These are phyloP conservation scores for Stichopus chloronotus DNA, from an alignment of 35 echinoderm and acorn worm species.

Conservation along the genomic window DNA sequence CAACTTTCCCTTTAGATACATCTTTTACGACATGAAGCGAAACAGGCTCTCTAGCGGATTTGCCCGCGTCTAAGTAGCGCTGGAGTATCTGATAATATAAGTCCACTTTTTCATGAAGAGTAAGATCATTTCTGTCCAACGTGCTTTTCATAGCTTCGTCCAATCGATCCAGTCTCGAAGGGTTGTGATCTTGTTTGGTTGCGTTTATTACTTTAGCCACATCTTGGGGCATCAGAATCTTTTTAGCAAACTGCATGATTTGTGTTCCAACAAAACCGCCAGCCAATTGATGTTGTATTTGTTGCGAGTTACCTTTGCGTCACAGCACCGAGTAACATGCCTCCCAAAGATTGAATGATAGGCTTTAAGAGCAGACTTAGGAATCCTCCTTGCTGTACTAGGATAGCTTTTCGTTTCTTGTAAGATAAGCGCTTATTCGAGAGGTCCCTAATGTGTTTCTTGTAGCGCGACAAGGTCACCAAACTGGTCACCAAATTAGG, in stretches of 20 bases:
- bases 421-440: neutral
- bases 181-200: neutral
- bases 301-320: neutral
- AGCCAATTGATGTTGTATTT: neutral
- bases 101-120: conserved; percentile 35
- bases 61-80: conserved; percentile 4
- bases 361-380: conserved; percentile 6
- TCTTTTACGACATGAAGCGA: neutral
- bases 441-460: conserved; percentile 20
- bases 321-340: conserved; percentile 4
- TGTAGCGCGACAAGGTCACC: conserved; percentile 19
- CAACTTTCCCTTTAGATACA: neutral
- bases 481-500: conserved; percentile 1
- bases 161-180: neutral
- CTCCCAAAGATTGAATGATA: neutral
- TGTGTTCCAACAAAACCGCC: neutral
- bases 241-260: conserved; percentile 36
- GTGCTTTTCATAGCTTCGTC: conserved; percentile 24
- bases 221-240: conserved; percentile 40
- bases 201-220: neutral
- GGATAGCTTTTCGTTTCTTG: neutral
- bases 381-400: conserved; percentile 16
- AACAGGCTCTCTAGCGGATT: neutral
- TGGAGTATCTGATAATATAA: conserved; percentile 40
- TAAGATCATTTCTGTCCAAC: conserved; percentile 22